These are phyloP conservation scores for Cataglyphis albicans DNA, from an alignment of 2,888 invertebrate genomes.

Conservation along the genomic window DNA sequence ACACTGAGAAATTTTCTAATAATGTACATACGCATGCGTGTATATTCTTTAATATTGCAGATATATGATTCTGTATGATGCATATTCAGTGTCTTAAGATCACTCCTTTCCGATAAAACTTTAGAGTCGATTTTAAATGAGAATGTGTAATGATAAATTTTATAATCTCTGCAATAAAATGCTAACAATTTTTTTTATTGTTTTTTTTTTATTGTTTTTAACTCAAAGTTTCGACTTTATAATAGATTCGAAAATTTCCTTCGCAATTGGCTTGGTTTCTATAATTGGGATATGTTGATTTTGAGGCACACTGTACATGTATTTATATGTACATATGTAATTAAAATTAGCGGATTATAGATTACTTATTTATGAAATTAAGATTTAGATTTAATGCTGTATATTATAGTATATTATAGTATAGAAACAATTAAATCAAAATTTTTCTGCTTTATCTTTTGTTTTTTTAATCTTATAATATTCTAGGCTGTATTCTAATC, in stretches of 20 bases:
- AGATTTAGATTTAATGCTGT: slow-evolving; percentile 46
- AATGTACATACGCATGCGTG: slow-evolving; percentile 43
- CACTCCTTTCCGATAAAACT: neutral
- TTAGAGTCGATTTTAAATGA: neutral
- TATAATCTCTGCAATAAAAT: neutral
- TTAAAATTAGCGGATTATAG: slow-evolving; percentile 13
- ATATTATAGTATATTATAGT: slow-evolving; percentile 5
- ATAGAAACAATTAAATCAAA: slow-evolving; percentile 59
- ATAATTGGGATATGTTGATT: neutral
- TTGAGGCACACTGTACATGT: neutral
- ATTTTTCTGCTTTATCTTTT: slow-evolving; percentile 55
- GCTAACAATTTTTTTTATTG: slow-evolving; percentile 3
- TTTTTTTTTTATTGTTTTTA: slow-evolving; percentile 35
- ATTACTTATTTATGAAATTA: slow-evolving; percentile 17
- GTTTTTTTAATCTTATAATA: slow-evolving; percentile 40
- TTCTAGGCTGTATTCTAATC: neutral
- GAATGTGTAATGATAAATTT: neutral
- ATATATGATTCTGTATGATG: neutral
- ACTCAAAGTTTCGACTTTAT: neutral
- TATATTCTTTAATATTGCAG: neutral
- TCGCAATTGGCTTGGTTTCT: neutral
- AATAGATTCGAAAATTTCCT: neutral
- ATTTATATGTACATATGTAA: slow-evolving; percentile 49
- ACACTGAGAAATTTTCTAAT: slow-evolving; percentile 48
- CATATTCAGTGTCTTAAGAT: slow-evolving; percentile 1